phyloP scores from a whole-genome alignment of 64 coral and sea anemone genomes.

The Actinia equina region DNA sequence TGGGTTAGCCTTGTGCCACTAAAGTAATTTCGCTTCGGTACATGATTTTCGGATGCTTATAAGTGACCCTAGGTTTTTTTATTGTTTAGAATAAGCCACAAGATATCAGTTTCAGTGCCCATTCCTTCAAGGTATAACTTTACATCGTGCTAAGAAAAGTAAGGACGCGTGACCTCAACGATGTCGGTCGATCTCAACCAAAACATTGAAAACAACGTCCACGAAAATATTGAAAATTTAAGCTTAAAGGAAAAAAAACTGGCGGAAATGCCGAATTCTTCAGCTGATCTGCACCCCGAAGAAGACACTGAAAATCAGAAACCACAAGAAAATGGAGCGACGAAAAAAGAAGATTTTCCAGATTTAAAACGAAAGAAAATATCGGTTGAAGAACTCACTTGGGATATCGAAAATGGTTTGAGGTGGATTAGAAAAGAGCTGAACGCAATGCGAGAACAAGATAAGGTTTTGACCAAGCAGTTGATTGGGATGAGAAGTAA shows the following conservation, averaged over 20 bases:
- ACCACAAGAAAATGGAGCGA: neutral
- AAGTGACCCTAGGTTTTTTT: neutral
- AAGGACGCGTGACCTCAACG: neutral
- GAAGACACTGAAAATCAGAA: neutral
- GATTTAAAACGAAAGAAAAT: neutral
- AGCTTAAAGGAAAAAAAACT: neutral
- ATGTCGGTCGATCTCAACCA: neutral
- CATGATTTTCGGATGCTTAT: neutral
- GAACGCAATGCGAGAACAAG: slow-evolving; percentile 7
- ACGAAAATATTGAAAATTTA: neutral
- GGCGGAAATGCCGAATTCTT: neutral
- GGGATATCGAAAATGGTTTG: slow-evolving; percentile 21
- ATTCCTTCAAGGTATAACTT: neutral
- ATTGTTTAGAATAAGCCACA: neutral
- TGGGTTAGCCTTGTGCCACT: no score
- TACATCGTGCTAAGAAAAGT: neutral
- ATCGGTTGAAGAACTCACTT: neutral
- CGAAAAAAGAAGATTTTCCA: neutral
- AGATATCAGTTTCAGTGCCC: neutral
- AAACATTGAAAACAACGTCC: neutral
- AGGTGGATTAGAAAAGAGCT: slow-evolving; percentile 21
- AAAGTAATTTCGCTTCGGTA: no score
- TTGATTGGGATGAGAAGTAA: slow-evolving; percentile 21
- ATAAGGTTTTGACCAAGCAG: slow-evolving; percentile 3
- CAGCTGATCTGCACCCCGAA: neutral